Evolutionary conservation across 1,140 invertebrate species (phyloP).

Genomic region (Drosophila sulfurigaster): DNA sequence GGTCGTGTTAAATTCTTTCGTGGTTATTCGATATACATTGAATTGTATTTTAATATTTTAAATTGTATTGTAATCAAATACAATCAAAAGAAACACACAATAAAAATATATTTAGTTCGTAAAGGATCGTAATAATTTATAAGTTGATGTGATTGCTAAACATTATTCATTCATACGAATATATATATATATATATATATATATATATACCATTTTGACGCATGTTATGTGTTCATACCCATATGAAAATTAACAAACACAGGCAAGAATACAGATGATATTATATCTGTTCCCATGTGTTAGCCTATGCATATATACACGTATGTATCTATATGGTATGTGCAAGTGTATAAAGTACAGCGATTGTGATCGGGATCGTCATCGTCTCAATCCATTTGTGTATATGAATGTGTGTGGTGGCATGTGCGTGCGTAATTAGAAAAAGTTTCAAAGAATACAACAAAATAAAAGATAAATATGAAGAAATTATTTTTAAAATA

Average conservation of each 20-base stretch:
- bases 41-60: slow-evolving; percentile 14
- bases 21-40: slow-evolving; percentile 18
- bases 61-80: slow-evolving; percentile 6
- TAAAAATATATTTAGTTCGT: neutral
- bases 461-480: slow-evolving; percentile 1
- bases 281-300: slow-evolving; percentile 28
- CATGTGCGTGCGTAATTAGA: slow-evolving; percentile 37
- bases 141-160: neutral
- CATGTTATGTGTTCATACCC: slow-evolving; percentile 18
- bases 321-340: neutral
- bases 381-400: slow-evolving; percentile 23
- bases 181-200: slow-evolving; percentile 4
- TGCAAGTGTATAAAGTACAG: slow-evolving; percentile 20
- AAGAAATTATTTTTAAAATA: neutral
- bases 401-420: slow-evolving; percentile 21
- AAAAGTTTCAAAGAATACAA: slow-evolving; percentile 20
- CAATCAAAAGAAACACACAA: neutral
- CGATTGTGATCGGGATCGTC: slow-evolving; percentile 44
- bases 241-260: slow-evolving; percentile 31
- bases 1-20: slow-evolving; percentile 40
- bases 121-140: slow-evolving; percentile 4
- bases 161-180: neutral
- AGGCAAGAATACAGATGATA: slow-evolving; percentile 32
- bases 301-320: slow-evolving; percentile 1
- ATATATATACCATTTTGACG: slow-evolving; percentile 10